Base-by-base conservation (phyloP, 2,113 vertebrate species). In the Etheostoma spectabile region DNA sequence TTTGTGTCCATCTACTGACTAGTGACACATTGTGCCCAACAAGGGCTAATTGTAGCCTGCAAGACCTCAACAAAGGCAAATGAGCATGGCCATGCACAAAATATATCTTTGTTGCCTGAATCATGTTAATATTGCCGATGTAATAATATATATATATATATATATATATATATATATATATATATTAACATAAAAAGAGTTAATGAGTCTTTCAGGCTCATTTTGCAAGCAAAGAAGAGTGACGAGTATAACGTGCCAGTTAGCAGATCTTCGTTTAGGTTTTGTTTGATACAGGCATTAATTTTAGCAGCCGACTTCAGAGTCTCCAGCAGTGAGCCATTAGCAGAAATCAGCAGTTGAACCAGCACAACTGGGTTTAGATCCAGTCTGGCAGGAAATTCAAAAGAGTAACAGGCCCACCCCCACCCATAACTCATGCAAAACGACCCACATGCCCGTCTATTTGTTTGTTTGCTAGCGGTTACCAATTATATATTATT, bases 331-430 rank as follows among this genome's bases (percentile, higher is more conserved):
- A 42, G 24, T 11, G 46, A 49, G 18, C 15, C 45, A 45, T 6
- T 1, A 51, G 27, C 33, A 61, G 14, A 33, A 15, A 35, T 61
- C 51, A 56, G 76, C 10, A 24, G 46, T 14, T 45, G 53, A 92
- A 91, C 86, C 77, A 68, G 88, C 62, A 49, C 1, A 53, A 91
- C 88, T 64, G 42, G 88, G 83, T 86, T 66, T 11, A 19, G 27
- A 73, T 77, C 76, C 56, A 24, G 74, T 78, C 30, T 33, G 69
- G 21, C n/a, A 68, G 66, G 48, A 46, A 80, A 76, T 7, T 30
- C 30, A 63, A 45, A 30, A 11, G 10, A 30, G 15, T 5, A 60
- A 45, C n/a, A 30, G 62, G n/a, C 33, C 45, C 55, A 74, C 59
- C 45, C 59, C 19, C 42, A 27, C 16, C 3, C 14, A 13, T 5